Base-by-base conservation (phyloP, 2,888 invertebrate species). In the Ceraclea dissimilis region DNA sequence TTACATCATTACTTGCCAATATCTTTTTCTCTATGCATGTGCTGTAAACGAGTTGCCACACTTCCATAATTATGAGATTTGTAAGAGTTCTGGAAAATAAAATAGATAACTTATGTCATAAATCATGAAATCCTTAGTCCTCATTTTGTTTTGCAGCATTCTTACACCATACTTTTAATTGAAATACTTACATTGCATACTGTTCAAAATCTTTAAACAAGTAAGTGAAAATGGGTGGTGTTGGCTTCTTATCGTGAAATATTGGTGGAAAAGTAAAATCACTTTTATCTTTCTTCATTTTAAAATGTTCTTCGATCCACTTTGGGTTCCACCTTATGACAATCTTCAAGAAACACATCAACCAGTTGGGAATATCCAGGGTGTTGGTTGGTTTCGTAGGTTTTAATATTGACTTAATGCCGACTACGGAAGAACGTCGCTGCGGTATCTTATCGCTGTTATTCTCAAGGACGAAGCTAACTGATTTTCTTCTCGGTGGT, bases 31-130 rank as follows among this genome's bases (percentile, higher is more conserved):
- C 71, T 64, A 64, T 66, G 62, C 71, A 70, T 0, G 71, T 71
- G 62, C 74, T 67, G 5, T 75, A 67, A 58, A 79, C 63, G 59
- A 70, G 72, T 64, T 79, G 77, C 85, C 85, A 86, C 47, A 82
- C 76, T 67, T 86, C 85, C 67, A 82, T 72, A 5, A 83, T 68
- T 47, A 85, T 69, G 52, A 84, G 68, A 50, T 83, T 81, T 17
- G 78, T 74, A 51, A 82, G 71, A 46, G 78, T 69, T 51, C 77
- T 76, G 63, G 67, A 74, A 49, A 39, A 39, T 39, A n/a, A n/a
- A n/a, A 16, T 39, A 8, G 39, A 31, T n/a, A n/a, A n/a, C n/a
- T n/a, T n/a, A n/a, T n/a, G n/a, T n/a, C n/a, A n/a, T n/a, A n/a
- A n/a, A n/a, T n/a, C n/a, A n/a, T n/a, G n/a, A n/a, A n/a, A n/a